Conservation (phyloP, 1,140 invertebrate genomes). For the Leptonema lineaticorne region DNA sequence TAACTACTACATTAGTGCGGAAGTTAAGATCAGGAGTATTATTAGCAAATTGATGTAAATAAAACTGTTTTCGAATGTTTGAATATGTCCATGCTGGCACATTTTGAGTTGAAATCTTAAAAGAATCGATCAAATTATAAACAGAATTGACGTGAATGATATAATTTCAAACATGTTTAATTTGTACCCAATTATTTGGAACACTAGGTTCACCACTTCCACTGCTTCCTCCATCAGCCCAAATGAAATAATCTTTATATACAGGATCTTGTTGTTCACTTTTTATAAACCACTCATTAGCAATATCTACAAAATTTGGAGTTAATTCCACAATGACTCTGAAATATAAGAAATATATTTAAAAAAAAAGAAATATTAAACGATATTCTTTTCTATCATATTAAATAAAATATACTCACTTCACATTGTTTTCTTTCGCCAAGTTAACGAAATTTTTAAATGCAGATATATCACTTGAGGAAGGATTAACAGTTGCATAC, state of each 20-base stretch:
- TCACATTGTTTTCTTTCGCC: conserved; percentile 49
- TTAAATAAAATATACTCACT: conserved; percentile 43
- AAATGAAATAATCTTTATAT: conserved; percentile 70
- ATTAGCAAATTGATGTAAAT: conserved; percentile 62
- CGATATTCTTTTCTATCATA: neutral
- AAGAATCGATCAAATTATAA: conserved; percentile 20
- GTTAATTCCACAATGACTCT: conserved; percentile 56
- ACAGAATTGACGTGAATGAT: neutral
- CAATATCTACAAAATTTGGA: conserved; percentile 53
- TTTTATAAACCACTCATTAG: conserved; percentile 68
- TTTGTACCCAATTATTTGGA: conserved; percentile 77
- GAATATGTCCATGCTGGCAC: conserved; percentile 62
- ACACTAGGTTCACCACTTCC: conserved; percentile 46
- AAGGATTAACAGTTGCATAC: conserved; percentile 44
- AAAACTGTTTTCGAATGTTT: conserved; percentile 59
- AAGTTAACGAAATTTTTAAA: conserved; percentile 50
- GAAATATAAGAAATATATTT: conserved; percentile 19
- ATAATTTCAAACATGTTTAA: conserved; percentile 26
- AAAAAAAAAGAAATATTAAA: neutral
- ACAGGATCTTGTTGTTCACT: conserved; percentile 58
- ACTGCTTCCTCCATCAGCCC: conserved; percentile 54
- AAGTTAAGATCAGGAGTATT: conserved; percentile 68
- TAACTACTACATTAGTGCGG: conserved; percentile 57
- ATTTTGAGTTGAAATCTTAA: conserved; percentile 46
- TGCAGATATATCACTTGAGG: conserved; percentile 39